Conservation (phyloP, 2,113 vertebrate genomes). For the Seriola rivoliana region DNA sequence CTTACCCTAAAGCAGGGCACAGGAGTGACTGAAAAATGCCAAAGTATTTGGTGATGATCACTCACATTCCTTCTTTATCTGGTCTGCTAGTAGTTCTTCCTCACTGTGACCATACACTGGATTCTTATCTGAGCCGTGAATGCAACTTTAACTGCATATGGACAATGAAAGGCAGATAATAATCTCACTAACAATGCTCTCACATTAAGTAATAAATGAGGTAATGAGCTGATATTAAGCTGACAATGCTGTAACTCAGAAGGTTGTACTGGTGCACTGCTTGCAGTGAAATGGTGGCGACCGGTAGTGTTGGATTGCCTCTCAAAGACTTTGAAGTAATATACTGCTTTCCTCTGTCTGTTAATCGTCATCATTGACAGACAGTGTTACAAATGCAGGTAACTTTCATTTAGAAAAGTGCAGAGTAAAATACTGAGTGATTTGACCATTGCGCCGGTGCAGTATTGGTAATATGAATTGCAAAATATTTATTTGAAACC, state of each 20-base stretch:
- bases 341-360: background rate
- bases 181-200: constrained; percentile 14
- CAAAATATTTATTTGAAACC: background rate
- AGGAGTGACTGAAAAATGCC: constrained; percentile 42
- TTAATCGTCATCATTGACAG: too few relatives aligned
- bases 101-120: constrained; percentile 39
- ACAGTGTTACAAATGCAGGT: too few relatives aligned
- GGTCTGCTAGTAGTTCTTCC: constrained; percentile 57
- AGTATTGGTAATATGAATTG: too few relatives aligned
- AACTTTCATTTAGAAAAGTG: too few relatives aligned
- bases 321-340: background rate
- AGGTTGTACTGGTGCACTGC: background rate
- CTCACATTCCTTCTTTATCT: constrained; percentile 68
- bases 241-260: background rate
- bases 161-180: constrained; percentile 55
- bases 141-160: constrained; percentile 14
- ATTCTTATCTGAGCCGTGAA: constrained; percentile 60
- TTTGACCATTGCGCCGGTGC: too few relatives aligned
- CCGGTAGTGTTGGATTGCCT: background rate
- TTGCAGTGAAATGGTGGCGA: background rate
- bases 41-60: constrained; percentile 25
- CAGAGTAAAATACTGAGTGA: too few relatives aligned
- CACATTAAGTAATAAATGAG: background rate
- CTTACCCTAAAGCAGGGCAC: background rate
- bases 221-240: background rate